Evolutionary conservation across 2,888 invertebrate genomes (phyloP).

Genomic region (Leptinotarsa tumamoca): DNA sequence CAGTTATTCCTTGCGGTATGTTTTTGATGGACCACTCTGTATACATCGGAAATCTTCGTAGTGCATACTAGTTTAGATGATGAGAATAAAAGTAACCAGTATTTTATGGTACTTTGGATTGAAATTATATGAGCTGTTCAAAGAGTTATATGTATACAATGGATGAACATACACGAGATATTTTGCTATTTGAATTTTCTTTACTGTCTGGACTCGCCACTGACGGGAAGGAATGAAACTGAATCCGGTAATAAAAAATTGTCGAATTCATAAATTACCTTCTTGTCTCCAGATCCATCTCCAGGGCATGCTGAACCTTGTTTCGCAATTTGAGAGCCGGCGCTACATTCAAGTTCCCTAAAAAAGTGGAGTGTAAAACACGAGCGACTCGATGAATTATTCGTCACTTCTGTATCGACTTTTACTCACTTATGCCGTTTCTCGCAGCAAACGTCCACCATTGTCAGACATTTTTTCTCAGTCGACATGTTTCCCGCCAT

Average conservation of each 20-base stretch:
- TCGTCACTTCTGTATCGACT: slow-evolving; percentile 3
- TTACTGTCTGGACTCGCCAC: too few species aligned
- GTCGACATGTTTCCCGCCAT: slow-evolving; percentile 71
- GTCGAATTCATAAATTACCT: slow-evolving; percentile 42
- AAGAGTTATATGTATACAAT: too few species aligned
- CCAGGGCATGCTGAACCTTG: slow-evolving; percentile 56
- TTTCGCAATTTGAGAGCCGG: slow-evolving; percentile 69
- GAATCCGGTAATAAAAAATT: neutral
- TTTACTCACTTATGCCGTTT: slow-evolving; percentile 66
- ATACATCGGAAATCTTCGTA: too few species aligned
- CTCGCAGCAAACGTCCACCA: slow-evolving; percentile 75
- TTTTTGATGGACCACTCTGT: too few species aligned
- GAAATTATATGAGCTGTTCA: too few species aligned
- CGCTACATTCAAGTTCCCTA: slow-evolving; percentile 68
- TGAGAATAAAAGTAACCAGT: too few species aligned
- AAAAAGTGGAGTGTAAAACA: slow-evolving; percentile 43
- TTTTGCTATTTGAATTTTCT: too few species aligned
- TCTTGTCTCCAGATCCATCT: slow-evolving; percentile 46
- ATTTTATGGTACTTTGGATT: too few species aligned
- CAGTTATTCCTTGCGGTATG: too few species aligned
- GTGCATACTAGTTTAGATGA: too few species aligned
- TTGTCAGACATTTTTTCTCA: slow-evolving; percentile 73
- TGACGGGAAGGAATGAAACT: neutral
- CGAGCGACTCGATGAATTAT: neutral
- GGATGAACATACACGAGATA: too few species aligned